phyloP scores from a whole-genome alignment of 2,113 vertebrate genomes.

The Lepus europaeus region DNA sequence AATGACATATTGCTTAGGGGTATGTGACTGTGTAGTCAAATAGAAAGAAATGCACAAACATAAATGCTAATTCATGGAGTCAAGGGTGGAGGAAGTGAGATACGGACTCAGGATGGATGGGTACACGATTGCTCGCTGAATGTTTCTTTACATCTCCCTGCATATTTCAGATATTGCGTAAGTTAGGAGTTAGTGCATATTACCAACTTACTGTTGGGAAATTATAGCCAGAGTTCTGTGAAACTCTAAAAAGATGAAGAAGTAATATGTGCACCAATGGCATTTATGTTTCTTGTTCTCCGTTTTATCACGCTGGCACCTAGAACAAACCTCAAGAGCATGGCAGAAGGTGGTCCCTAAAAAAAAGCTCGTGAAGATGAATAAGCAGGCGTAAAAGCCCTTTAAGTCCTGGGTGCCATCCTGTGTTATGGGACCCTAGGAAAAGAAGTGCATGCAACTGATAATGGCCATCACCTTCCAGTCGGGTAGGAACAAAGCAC shows the following conservation, averaged over 20 bases:
- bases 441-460: background rate
- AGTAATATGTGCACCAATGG: background rate
- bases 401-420: background rate
- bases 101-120: background rate
- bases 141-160: conserved; percentile 32
- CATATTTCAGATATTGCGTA: background rate
- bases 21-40: background rate
- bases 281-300: background rate
- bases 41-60: background rate
- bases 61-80: background rate
- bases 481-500: background rate
- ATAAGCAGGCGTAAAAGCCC: background rate
- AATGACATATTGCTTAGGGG: background rate
- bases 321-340: background rate
- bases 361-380: background rate
- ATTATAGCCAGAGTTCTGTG: conserved; percentile 9
- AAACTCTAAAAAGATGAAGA: conserved; percentile 14
- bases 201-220: conserved; percentile 1
- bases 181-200: background rate
- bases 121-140: background rate
- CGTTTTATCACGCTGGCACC: background rate
- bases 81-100: background rate
- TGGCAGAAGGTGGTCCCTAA: background rate
- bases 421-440: background rate
- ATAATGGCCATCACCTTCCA: background rate